Evolutionary conservation across 1,140 invertebrate species (phyloP), one percentile per base, ranked within the genome.

Genomic region (Thaumetopoea pityocampa): DNA sequence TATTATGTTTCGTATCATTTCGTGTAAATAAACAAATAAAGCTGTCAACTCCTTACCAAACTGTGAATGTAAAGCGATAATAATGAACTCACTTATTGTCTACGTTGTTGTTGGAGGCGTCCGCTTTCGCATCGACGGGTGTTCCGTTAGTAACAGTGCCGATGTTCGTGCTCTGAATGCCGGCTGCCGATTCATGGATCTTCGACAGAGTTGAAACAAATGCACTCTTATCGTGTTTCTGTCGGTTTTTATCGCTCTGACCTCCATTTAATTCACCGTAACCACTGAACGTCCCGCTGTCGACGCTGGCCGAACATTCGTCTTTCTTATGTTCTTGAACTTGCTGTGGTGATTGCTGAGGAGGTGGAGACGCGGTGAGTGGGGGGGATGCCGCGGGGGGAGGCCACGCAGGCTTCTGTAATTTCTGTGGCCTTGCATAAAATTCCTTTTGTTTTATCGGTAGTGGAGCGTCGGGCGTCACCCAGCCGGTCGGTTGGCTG

Each of bases 351-450:
- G 56, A 61, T 14, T 30, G 53, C n/a, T 54, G 42, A 2, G 67
- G 76, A 14, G 73, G 72, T n/a, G 77, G 70, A 1, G 74, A 77
- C 4, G 70, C 59, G 12, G 73, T 59, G 20, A 66, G 73, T 24
- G 67, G 72, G 8, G 68, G 78, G n/a, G 76, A 78, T 1, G 67
- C 55, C 8, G 71, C 59, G 2, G 69, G 84, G 0, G 92, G 92
- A 0, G 92, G 92, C 92, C 92, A 94, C 1, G 91, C 86, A 10
- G 90, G 89, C 42, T 88, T 89, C 34, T 91, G 89, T 23, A 94
- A 67, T 59, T 93, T 93, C 56, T 93, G 92, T 1, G 92, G 92
- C 53, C 91, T 86, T 3, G 91, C 89, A 57, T 94, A 93, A 60
- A 93, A 93, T 61, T 94, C 92, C 29, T 89, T 88, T 41, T 89